Evolutionary conservation across 1,140 invertebrate genomes (phyloP).

Genomic region (Chironomus tepperi): DNA sequence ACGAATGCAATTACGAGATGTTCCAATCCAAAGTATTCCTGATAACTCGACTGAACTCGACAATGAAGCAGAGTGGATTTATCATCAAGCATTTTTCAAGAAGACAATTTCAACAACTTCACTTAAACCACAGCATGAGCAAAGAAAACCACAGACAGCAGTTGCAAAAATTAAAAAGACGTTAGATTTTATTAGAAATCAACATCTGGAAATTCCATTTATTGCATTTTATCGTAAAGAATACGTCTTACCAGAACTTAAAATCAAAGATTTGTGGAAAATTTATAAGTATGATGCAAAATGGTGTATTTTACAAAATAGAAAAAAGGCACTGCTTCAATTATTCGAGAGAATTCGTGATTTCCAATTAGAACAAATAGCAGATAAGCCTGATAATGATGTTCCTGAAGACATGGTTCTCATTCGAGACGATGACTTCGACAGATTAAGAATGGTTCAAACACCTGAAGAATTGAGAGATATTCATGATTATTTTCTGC

Average conservation of each 20-base stretch:
- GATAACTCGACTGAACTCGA: slow-evolving; percentile 82
- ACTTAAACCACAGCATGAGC: slow-evolving; percentile 24
- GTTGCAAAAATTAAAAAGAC: slow-evolving; percentile 88
- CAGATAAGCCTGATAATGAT: slow-evolving; percentile 73
- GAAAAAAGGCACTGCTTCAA: slow-evolving; percentile 73
- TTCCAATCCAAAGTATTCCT: slow-evolving; percentile 73
- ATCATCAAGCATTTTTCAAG: slow-evolving; percentile 84
- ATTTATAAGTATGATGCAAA: slow-evolving; percentile 93
- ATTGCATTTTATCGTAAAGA: slow-evolving; percentile 99
- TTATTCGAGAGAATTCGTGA: slow-evolving; percentile 89
- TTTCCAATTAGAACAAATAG: slow-evolving; percentile 79
- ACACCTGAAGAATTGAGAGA: slow-evolving; percentile 88
- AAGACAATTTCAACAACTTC: slow-evolving; percentile 59
- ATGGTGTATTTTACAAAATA: slow-evolving; percentile 87
- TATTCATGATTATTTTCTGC: slow-evolving; percentile 83
- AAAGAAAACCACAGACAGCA: slow-evolving; percentile 41
- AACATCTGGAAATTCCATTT: slow-evolving; percentile 92
- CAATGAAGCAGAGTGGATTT: slow-evolving; percentile 96
- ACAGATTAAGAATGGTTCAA: slow-evolving; percentile 68
- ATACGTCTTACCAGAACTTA: slow-evolving; percentile 89
- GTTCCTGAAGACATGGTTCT: slow-evolving; percentile 73
- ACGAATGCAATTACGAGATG: slow-evolving; percentile 81
- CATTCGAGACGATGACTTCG: slow-evolving; percentile 80
- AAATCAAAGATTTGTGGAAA: slow-evolving; percentile 94
- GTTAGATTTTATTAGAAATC: slow-evolving; percentile 91